Conservation (phyloP, 2,888 invertebrate species). For the Pteria penguin region DNA sequence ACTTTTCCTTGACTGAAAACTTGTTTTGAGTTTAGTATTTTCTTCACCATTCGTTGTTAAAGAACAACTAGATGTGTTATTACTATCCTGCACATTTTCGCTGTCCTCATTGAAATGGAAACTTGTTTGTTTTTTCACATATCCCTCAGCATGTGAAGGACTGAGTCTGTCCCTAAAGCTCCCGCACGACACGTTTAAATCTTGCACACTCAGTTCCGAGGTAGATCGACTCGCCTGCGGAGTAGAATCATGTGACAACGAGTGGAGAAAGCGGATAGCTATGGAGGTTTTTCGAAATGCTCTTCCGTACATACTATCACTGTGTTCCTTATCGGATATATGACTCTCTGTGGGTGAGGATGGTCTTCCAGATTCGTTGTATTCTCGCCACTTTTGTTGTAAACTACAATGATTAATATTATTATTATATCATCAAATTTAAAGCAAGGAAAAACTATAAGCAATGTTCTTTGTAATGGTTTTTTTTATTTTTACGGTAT, state of each 20-base stretch:
- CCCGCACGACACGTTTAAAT: conserved; percentile 41
- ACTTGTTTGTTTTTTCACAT: too few relatives aligned
- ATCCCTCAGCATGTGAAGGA: not conserved
- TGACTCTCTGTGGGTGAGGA: conserved; percentile 60
- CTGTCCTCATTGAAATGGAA: too few relatives aligned
- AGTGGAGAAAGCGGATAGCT: conserved; percentile 55
- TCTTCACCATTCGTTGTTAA: too few relatives aligned
- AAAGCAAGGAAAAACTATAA: too few relatives aligned
- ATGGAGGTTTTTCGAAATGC: conserved; percentile 59
- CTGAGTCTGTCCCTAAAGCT: conserved; percentile 20
- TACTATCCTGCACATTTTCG: too few relatives aligned
- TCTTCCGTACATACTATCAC: conserved; percentile 61
- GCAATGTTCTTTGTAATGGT: too few relatives aligned
- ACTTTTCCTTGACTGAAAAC: too few relatives aligned
- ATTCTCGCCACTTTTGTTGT: conserved; percentile 46
- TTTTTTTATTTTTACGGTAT: too few relatives aligned
- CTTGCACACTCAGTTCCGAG: conserved; percentile 40
- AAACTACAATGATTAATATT: conserved; percentile 49
- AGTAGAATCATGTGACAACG: conserved; percentile 41
- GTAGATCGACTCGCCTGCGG: conserved; percentile 24
- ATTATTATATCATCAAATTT: too few relatives aligned
- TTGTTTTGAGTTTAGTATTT: too few relatives aligned
- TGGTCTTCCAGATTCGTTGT: conserved; percentile 51
- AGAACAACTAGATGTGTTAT: too few relatives aligned
- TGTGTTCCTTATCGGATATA: conserved; percentile 53